phyloP scores from a whole-genome alignment of 64 coral and sea anemone species.

The Actinia tenebrosa region DNA sequence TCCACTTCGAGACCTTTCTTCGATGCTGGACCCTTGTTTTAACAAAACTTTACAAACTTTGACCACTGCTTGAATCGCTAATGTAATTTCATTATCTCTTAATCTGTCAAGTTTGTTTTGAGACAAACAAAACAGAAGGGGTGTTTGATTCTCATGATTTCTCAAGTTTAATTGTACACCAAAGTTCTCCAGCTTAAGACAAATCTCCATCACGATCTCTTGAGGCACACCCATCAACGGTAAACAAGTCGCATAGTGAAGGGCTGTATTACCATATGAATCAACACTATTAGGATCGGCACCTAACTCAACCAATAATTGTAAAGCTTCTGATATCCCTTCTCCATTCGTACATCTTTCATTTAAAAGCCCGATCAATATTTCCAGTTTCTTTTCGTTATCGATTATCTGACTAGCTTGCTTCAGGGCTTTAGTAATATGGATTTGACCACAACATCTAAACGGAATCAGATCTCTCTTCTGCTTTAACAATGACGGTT shows the following conservation, averaged over 20 bases:
- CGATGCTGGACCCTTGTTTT: not conserved
- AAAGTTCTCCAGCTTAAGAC: not conserved
- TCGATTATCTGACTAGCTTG: not conserved
- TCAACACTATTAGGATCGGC: constrained; percentile 7
- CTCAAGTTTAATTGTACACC: not conserved
- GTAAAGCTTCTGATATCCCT: not conserved
- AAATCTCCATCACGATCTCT: no score
- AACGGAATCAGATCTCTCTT: no score
- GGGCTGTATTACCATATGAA: not conserved
- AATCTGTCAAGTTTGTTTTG: no score
- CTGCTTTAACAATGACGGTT: not conserved
- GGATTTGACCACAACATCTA: no score
- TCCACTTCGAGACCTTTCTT: not conserved
- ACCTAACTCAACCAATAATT: not conserved
- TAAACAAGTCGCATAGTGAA: not conserved
- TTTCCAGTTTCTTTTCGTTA: not conserved
- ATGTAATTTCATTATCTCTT: no score
- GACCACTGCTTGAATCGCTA: not conserved
- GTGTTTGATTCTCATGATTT: not conserved
- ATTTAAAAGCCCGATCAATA: not conserved
- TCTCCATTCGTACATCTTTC: not conserved
- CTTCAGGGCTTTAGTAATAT: not conserved
- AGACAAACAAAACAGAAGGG: not conserved
- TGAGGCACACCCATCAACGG: not conserved
- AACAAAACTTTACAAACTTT: not conserved